phyloP scores from a whole-genome alignment of 2,113 vertebrate species.

The Girardinichthys multiradiatus region DNA sequence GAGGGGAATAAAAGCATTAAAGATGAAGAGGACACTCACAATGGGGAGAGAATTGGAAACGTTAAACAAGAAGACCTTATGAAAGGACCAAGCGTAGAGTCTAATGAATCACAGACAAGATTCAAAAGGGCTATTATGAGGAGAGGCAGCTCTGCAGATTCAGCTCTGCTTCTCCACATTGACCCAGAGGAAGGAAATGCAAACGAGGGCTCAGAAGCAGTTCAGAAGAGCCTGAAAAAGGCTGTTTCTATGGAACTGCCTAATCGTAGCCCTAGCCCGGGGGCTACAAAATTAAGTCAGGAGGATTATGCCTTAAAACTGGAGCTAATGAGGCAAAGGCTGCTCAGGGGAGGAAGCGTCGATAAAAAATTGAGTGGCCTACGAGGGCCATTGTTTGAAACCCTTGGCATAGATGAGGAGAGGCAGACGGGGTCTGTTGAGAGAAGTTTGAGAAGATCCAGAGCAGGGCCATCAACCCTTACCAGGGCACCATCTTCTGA shows the following conservation, averaged over 20 bases:
- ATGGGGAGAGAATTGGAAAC: constrained; percentile 65
- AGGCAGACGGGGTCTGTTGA: constrained; percentile 69
- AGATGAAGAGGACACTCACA: constrained; percentile 64
- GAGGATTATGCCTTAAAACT: constrained; percentile 91
- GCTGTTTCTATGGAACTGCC: constrained; percentile 88
- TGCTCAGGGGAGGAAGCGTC: constrained; percentile 82
- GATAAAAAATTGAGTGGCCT: constrained; percentile 93
- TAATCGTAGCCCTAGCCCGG: constrained; percentile 82
- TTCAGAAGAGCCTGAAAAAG: constrained; percentile 81
- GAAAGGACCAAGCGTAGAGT: constrained; percentile 80
- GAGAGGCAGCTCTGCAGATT: constrained; percentile 92
- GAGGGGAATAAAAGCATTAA: constrained; percentile 26
- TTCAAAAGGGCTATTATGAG: constrained; percentile 84
- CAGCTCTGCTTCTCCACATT: constrained; percentile 84
- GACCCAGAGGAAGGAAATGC: constrained; percentile 54
- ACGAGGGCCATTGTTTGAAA: constrained; percentile 92
- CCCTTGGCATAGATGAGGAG: constrained; percentile 84
- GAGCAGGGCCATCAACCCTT: constrained; percentile 70
- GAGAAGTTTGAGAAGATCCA: constrained; percentile 68
- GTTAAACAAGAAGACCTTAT: constrained; percentile 69
- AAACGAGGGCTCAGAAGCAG: constrained; percentile 33
- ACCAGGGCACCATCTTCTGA: constrained; percentile 87
- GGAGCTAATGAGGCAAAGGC: constrained; percentile 90
- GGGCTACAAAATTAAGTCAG: constrained; percentile 82
- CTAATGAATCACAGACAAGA: constrained; percentile 65